Evolutionary conservation across 2,888 invertebrate species (phyloP), one percentile per base, ranked within the genome.

Genomic region (Nomada ferruginata): DNA sequence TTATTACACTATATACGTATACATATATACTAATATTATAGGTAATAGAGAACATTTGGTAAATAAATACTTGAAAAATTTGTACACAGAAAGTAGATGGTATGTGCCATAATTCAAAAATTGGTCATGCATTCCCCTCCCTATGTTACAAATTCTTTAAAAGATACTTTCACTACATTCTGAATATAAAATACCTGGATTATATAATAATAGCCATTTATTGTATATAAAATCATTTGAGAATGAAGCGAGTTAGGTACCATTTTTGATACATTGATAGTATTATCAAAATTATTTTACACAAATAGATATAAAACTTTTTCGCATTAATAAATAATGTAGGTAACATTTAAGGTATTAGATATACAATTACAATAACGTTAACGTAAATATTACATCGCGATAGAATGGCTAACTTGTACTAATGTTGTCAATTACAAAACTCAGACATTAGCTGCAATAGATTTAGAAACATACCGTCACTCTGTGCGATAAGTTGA

Each of bases 11-110:
- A 7, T 55, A 59, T 69, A 78, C 0, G 11, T 47, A 47, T 47
- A 47, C 15, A 10, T 53, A 59, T 57, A 72, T 18, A 76, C 50
- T 50, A 11, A 53, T 29, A 73, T 29, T 74, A 80, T 78, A 77
- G 44, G 75, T 63, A 75, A 55, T 53, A 78, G 29, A 76, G 83
- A 89, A 79, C 85, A 89, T 88, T 86, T 86, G 77, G 79, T 82
- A 80, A 74, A 72, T 42, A n/a, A 83, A 81, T 87, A 85, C 74
- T 87, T 87, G 9, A 75, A 7, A 70, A 76, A 74, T 78, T 79
- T 72, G 57, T 59, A 72, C 15, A 47, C 47, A 68, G 13, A 59
- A 79, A 59, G 50, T 82, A 79, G 36, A 71, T 47, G 73, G n/a
- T 65, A 66, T 55, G 20, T 20, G 11, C 42, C 64, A 44, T 9